Conservation (phyloP, 2,113 vertebrate species). For the Oncorhynchus masou region DNA sequence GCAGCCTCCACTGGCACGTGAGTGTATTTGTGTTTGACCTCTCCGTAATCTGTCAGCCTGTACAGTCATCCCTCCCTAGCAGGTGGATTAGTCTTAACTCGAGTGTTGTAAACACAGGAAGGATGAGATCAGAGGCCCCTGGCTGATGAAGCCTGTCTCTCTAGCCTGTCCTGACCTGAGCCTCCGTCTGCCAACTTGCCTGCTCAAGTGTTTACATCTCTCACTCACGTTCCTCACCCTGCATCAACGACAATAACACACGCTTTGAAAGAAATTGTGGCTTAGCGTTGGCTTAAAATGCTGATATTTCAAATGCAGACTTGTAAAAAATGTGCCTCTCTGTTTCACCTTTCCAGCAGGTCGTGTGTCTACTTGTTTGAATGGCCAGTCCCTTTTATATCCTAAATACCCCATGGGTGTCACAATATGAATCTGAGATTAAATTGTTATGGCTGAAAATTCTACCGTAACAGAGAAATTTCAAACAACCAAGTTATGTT, state of each 20-base stretch:
- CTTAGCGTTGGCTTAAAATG: too few relatives aligned
- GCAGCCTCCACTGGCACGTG: too few relatives aligned
- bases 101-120: constrained; percentile 9
- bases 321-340: too few relatives aligned
- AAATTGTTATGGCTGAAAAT: too few relatives aligned
- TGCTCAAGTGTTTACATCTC: neutral
- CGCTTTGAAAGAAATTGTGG: neutral
- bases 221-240: neutral
- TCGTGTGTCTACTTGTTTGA: too few relatives aligned
- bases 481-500: neutral
- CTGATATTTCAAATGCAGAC: too few relatives aligned
- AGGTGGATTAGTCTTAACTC: neutral
- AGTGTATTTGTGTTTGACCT: neutral
- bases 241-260: neutral
- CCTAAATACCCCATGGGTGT: too few relatives aligned
- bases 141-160: constrained; percentile 23
- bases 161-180: neutral
- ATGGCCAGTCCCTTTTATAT: too few relatives aligned
- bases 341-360: too few relatives aligned
- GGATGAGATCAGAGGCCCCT: constrained; percentile 11
- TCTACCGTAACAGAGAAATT: neutral
- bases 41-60: neutral
- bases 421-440: too few relatives aligned
- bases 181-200: neutral
- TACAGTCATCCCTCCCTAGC: neutral